Percentiles rank a stretch among this genome's conserved stretches.
phyloP scores from a whole-genome alignment of 2,113 vertebrate genomes.

The Tragulus kanchil region DNA sequence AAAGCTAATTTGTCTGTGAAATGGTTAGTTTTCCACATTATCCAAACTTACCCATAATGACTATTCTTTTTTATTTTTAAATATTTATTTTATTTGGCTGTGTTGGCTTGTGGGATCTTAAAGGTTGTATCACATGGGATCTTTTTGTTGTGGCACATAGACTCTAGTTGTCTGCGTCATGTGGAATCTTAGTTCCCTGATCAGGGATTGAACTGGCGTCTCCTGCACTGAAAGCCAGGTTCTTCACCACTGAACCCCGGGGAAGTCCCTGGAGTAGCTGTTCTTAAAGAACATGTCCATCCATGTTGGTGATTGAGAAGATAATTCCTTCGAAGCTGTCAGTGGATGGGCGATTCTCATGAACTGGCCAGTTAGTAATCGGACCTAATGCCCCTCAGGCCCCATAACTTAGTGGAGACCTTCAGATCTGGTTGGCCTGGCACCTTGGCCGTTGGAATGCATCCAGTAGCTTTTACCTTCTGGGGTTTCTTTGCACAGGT shows the following conservation, averaged over 20 bases:
- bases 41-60: not conserved
- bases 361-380: not conserved
- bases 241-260: too few relatives aligned
- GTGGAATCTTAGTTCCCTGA: too few relatives aligned
- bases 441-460: not conserved
- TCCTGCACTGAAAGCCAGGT: too few relatives aligned
- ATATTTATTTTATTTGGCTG: too few relatives aligned
- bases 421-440: not conserved
- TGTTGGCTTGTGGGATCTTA: too few relatives aligned
- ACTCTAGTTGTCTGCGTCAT: too few relatives aligned
- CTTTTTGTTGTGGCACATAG: too few relatives aligned
- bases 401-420: not conserved
- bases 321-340: not conserved
- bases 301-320: not conserved
- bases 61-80: not conserved
- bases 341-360: not conserved
- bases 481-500: not conserved
- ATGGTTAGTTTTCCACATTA: conserved; percentile 14
- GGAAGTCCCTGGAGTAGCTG: too few relatives aligned
- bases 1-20: not conserved
- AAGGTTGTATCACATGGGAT: too few relatives aligned
- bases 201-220: too few relatives aligned
- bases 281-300: not conserved
- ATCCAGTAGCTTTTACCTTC: not conserved
- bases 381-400: not conserved